phyloP scores from a whole-genome alignment of 30 jellyfish, hydroid and myxozoan species.

The Rhopilema esculentum region DNA sequence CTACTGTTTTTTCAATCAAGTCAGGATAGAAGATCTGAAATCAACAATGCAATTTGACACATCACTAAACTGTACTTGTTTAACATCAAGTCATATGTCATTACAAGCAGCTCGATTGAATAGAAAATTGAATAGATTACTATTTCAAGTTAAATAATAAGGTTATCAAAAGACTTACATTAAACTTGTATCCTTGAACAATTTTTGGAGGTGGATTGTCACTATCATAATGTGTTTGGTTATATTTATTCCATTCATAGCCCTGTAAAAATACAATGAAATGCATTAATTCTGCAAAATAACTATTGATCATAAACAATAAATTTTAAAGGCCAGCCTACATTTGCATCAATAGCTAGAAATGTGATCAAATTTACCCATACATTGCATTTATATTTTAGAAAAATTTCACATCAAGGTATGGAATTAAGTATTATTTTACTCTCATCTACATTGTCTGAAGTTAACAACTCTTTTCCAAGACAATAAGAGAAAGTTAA shows the following conservation, averaged over 20 bases:
- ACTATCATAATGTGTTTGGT: slow-evolving; percentile 98
- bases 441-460: too few relatives aligned
- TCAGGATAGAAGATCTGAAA: slow-evolving; percentile 96
- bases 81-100: neutral
- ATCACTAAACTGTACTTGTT: neutral
- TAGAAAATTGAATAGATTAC: neutral
- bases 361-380: neutral
- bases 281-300: too few relatives aligned
- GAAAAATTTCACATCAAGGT: too few relatives aligned
- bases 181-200: slow-evolving; percentile 98
- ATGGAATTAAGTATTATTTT: too few relatives aligned
- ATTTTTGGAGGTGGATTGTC: slow-evolving; percentile 99
- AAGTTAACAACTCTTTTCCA: too few relatives aligned
- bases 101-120: too few relatives aligned
- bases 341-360: neutral
- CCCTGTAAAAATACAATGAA: slow-evolving; percentile 90
- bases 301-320: too few relatives aligned
- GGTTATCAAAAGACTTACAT: slow-evolving; percentile 56
- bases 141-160: neutral
- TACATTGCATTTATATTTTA: too few relatives aligned
- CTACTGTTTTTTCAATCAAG: slow-evolving; percentile 83
- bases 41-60: neutral
- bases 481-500: too few relatives aligned
- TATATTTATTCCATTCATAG: slow-evolving; percentile 98
- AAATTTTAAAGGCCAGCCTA: too few relatives aligned